These are phyloP conservation scores for Periophthalmodon schlosseri DNA, from an alignment of 2,113 vertebrate genomes.

Conservation along the genomic window DNA sequence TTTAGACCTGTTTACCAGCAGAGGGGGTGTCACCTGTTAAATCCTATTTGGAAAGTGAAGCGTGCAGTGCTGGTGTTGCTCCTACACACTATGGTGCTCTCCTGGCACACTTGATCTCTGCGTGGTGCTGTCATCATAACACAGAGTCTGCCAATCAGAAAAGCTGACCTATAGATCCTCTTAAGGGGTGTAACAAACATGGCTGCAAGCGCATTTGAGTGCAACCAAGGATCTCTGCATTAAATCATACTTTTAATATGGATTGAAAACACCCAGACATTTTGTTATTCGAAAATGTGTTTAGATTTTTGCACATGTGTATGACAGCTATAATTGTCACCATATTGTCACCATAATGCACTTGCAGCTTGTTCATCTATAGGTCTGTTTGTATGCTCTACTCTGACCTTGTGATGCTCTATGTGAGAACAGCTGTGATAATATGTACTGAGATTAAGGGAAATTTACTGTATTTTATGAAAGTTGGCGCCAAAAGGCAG, in stretches of 20 bases:
- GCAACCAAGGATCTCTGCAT: neutral
- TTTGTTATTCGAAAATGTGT: neutral
- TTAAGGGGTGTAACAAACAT: neutral
- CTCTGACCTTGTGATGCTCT: slow-evolving; percentile 38
- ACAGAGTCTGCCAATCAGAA: slow-evolving; percentile 54
- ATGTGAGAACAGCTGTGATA: slow-evolving; percentile 6
- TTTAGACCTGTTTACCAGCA: slow-evolving; percentile 37
- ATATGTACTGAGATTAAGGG: slow-evolving; percentile 30
- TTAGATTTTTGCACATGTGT: neutral
- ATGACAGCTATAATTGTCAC: neutral
- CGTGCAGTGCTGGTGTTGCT: slow-evolving; percentile 58
- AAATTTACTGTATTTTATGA: slow-evolving; percentile 37
- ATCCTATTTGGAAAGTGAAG: slow-evolving; percentile 28
- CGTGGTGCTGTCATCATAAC: slow-evolving; percentile 71
- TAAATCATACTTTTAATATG: neutral
- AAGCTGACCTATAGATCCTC: slow-evolving; percentile 3
- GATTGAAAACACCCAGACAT: neutral
- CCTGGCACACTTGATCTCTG: slow-evolving; percentile 71
- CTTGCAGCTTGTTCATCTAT: neutral
- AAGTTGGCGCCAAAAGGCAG: slow-evolving; percentile 36
- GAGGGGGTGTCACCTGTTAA: slow-evolving; percentile 33
- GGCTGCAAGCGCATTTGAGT: slow-evolving; percentile 25
- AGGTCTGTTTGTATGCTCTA: slow-evolving; percentile 30
- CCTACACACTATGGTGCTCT: slow-evolving; percentile 66
- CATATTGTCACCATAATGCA: neutral